Evolutionary conservation across 2,113 vertebrate species (phyloP).

Genomic region (Microtus montanus): DNA sequence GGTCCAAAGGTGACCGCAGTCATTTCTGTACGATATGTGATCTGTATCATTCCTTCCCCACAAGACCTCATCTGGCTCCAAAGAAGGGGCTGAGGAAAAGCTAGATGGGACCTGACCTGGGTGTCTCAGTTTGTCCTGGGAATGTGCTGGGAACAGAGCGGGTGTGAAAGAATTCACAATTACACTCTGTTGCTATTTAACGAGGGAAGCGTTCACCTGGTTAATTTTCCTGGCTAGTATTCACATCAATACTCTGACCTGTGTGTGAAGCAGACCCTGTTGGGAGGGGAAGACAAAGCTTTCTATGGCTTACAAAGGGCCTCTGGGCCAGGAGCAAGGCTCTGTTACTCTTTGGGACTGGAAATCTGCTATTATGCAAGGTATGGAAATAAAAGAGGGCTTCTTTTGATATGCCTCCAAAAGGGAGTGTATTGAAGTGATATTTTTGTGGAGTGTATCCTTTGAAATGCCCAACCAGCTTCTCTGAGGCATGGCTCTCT

Average conservation of each 20-base stretch:
- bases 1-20: background rate
- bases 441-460: constrained; percentile 71
- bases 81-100: background rate
- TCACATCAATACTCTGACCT: constrained; percentile 67
- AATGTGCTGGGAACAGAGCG: background rate
- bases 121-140: background rate
- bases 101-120: background rate
- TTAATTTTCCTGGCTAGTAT: constrained; percentile 75
- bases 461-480: constrained; percentile 77
- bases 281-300: constrained; percentile 71
- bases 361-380: constrained; percentile 75
- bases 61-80: background rate
- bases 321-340: constrained; percentile 66
- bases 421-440: constrained; percentile 73
- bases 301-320: constrained; percentile 54
- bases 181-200: constrained; percentile 70
- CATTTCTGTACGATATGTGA: background rate
- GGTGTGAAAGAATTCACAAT: constrained; percentile 61
- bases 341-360: constrained; percentile 59
- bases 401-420: constrained; percentile 52
- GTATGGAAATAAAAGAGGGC: constrained; percentile 77
- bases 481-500: constrained; percentile 60
- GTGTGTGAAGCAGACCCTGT: constrained; percentile 27
- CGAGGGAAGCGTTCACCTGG: constrained; percentile 67
- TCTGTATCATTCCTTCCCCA: background rate